A percentile compares a stretch with the other conserved stretches of the same genome.
Evolutionary conservation across 2,888 invertebrate genomes (phyloP).

Genomic region (Erebia epiphron): DNA sequence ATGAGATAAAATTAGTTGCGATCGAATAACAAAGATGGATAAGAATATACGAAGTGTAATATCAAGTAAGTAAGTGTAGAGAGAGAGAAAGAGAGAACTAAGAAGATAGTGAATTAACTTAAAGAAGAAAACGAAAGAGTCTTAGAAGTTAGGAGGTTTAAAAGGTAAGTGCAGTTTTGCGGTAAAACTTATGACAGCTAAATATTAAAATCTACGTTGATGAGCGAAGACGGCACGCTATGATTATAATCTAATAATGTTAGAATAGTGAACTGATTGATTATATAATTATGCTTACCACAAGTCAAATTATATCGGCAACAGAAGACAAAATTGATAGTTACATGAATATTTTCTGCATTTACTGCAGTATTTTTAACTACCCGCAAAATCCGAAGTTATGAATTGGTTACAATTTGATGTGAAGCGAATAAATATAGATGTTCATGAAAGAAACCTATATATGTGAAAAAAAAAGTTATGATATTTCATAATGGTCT

Average conservation of each 20-base stretch:
- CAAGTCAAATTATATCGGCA: no score
- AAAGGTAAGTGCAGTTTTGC: conserved; percentile 34
- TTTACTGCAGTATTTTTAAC: neutral
- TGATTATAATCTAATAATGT: no score
- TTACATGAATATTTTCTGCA: no score
- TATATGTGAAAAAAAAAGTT: no score
- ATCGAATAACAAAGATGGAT: neutral
- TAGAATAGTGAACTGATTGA: no score
- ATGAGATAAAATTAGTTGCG: neutral
- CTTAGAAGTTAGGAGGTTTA: conserved; percentile 19
- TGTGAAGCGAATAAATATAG: no score
- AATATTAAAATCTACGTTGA: no score
- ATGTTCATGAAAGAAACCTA: no score
- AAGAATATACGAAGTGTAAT: neutral
- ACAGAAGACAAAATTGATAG: no score
- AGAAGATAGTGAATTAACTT: neutral
- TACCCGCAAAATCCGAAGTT: neutral
- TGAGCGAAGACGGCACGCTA: neutral
- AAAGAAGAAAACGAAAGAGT: neutral
- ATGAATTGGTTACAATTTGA: neutral
- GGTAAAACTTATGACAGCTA: conserved; percentile 4
- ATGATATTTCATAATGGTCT: no score
- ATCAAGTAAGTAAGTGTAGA: conserved; percentile 3
- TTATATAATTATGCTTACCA: no score
- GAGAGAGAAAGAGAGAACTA: neutral